Evolutionary conservation across 2,113 vertebrate species (phyloP).

Genomic region (Daboia siamensis): DNA sequence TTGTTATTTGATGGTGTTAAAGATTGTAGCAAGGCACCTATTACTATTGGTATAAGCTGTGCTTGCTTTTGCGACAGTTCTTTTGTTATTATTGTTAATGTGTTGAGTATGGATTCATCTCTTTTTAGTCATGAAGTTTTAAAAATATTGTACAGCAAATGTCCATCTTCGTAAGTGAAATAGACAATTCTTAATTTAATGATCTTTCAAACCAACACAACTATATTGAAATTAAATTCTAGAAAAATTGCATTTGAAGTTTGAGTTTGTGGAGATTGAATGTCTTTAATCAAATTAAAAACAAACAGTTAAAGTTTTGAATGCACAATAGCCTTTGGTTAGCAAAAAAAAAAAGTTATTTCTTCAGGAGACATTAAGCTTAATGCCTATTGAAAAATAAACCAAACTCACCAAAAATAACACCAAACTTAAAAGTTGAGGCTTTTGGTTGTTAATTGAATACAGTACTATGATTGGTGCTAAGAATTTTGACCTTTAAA

Average conservation of each 20-base stretch:
- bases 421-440: conserved; percentile 8
- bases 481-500: conserved; percentile 52
- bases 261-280: conserved; percentile 25
- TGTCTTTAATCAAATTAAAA: background rate
- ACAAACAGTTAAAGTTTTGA: background rate
- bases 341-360: background rate
- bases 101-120: background rate
- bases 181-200: background rate
- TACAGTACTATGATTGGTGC: background rate
- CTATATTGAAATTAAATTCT: background rate
- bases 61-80: background rate
- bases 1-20: background rate
- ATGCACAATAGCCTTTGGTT: background rate
- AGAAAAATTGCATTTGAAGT: background rate
- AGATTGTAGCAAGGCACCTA: background rate
- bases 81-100: background rate
- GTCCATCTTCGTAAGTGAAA: background rate
- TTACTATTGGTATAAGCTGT: background rate
- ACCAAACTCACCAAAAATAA: background rate
- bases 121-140: background rate
- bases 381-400: background rate
- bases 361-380: background rate
- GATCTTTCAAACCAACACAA: background rate
- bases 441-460: conserved; percentile 15
- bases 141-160: background rate